phyloP scores from a whole-genome alignment of 2,113 vertebrate species.

The Megalops atlanticus region DNA sequence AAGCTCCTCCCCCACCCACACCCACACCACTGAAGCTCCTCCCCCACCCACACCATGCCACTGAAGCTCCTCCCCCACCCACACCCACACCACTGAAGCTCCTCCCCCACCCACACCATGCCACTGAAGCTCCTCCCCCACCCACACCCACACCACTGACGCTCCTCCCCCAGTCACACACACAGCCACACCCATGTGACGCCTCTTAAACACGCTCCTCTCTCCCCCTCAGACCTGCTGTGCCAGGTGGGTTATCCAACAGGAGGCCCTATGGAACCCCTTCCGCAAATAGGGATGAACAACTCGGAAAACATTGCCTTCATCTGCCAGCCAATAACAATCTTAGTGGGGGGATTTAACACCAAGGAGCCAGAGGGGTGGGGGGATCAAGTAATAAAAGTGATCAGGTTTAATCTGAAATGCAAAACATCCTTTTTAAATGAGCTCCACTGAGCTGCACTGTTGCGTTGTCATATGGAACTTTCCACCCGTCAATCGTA shows the following conservation, averaged over 20 bases:
- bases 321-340: slow-evolving; percentile 32
- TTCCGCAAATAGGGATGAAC: slow-evolving; percentile 52
- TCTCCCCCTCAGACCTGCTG: slow-evolving; percentile 52
- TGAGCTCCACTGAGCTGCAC: too few species aligned
- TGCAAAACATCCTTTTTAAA: slow-evolving; percentile 29
- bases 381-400: slow-evolving; percentile 63
- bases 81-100: slow-evolving; percentile 15
- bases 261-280: slow-evolving; percentile 51
- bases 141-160: neutral
- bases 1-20: too few species aligned
- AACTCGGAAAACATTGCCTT: slow-evolving; percentile 44
- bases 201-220: slow-evolving; percentile 61
- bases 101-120: neutral
- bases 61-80: slow-evolving; percentile 11
- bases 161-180: too few species aligned
- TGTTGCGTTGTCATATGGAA: too few species aligned
- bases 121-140: too few species aligned
- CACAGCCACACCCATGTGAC: too few species aligned
- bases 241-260: slow-evolving; percentile 56
- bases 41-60: too few species aligned
- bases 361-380: neutral
- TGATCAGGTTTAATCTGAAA: slow-evolving; percentile 53
- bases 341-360: slow-evolving; percentile 23
- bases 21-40: too few species aligned
- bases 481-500: too few species aligned